Conservation (phyloP, 2,797 vertebrate genomes). For the Erithacus rubecula region DNA sequence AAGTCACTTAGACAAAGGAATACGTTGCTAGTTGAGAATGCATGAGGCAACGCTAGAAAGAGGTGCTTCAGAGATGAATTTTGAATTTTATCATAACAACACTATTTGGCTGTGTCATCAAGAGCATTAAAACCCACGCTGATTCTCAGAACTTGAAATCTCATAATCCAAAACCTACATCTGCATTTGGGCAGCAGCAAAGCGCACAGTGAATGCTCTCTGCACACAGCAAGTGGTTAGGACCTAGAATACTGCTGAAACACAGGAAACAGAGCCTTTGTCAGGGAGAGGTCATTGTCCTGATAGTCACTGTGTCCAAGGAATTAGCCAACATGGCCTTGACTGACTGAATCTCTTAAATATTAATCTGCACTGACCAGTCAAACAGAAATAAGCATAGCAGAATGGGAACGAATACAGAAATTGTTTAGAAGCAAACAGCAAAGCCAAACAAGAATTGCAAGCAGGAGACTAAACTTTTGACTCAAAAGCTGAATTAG, state of each 20-base stretch:
- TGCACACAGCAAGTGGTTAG: background rate
- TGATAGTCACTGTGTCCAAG: background rate
- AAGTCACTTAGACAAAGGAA: constrained; percentile 62
- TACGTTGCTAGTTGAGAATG: constrained; percentile 61
- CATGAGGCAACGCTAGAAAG: constrained; percentile 59
- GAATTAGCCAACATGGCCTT: background rate
- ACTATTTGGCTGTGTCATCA: constrained; percentile 50
- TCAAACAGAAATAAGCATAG: background rate
- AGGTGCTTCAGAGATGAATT: constrained; percentile 58
- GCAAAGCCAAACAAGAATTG: background rate
- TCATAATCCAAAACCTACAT: constrained; percentile 28
- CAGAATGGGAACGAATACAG: background rate
- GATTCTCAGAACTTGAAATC: constrained; percentile 31
- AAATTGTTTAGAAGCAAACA: background rate
- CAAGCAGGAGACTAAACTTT: background rate
- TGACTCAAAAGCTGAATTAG: background rate
- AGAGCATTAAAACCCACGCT: constrained; percentile 1
- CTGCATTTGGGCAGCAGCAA: constrained; percentile 5
- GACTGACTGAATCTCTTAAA: background rate
- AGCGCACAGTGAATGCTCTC: background rate
- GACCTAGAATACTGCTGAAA: background rate
- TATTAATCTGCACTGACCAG: background rate
- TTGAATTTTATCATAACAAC: constrained; percentile 58
- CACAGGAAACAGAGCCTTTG: background rate
- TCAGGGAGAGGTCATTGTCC: background rate